Evolutionary conservation across 2,797 vertebrate species (phyloP), one percentile per base, ranked within the genome.

Genomic region (Helostoma temminkii): DNA sequence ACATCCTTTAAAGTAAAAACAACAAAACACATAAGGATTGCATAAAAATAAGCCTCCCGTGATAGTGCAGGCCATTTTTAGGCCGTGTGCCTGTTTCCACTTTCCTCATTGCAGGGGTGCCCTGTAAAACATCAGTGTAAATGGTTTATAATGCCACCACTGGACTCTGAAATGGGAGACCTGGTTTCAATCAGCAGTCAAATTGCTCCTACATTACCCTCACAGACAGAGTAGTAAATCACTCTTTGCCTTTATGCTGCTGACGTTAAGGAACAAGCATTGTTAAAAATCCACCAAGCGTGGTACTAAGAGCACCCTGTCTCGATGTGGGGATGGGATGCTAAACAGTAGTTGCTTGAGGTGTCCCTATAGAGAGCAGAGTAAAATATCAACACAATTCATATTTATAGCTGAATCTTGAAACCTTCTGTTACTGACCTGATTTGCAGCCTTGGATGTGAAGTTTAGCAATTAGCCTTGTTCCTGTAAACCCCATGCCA

Each of bases 101-200:
- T 94, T 92, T 88, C 61, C 76, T 66, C 62, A 78, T 83, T 79
- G 82, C 83, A 83, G 84, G 77, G 87, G 87, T 81, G 81, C 85
- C 90, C 89, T 84, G 88, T 94, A 93, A 94, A 93, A 92, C 88
- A 87, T 78, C 48, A 73, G 88, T 87, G 91, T 93, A 93, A 93
- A 93, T 90, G 91, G 85, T 94, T 94, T 93, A 93, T 93, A 93
- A 94, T 93, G 88, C 91, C 93, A 93, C 92, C 91, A 87, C 82
- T 88, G 87, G 92, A 91, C 85, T 91, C 85, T 89, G 81, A 92
- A 93, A 92, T 90, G 80, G 87, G 86, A 91, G 93, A 89, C 88
- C 94, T 94, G 93, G 91, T 94, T 94, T 91, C 92, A 94, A 94
- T 95, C 94, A 94, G 91, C 91, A 93, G 91, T 89, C 92, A 92